Percentiles rank a stretch among this genome's conserved stretches.
Evolutionary conservation across 2,797 vertebrate species (phyloP).

Genomic region (Paguma larvata): DNA sequence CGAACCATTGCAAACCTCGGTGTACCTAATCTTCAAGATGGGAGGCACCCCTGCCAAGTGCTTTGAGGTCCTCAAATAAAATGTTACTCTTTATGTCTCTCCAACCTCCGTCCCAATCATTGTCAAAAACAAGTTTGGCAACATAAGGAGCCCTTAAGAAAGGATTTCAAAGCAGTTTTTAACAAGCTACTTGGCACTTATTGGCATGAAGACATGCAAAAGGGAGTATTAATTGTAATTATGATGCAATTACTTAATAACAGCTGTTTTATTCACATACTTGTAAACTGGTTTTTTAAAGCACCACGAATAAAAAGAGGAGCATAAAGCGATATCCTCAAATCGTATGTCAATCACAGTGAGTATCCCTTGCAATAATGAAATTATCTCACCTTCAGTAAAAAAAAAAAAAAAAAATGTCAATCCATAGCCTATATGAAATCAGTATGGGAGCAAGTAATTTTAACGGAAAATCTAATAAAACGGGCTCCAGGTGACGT

Average conservation of each 20-base stretch:
- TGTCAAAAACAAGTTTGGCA: slow-evolving; percentile 66
- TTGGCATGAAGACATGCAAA: background rate
- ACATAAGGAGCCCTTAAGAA: slow-evolving; percentile 46
- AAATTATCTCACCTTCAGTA: background rate
- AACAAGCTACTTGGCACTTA: slow-evolving; percentile 33
- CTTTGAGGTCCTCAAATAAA: slow-evolving; percentile 38
- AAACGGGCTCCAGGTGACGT: background rate
- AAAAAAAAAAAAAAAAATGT: background rate
- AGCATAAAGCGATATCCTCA: slow-evolving; percentile 38
- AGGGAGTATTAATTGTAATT: slow-evolving; percentile 28
- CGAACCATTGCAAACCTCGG: background rate
- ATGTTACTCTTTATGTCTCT: slow-evolving; percentile 11
- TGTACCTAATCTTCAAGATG: background rate
- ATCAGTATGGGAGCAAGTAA: background rate
- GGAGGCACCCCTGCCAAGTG: background rate
- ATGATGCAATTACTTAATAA: slow-evolving; percentile 17
- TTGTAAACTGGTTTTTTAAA: slow-evolving; percentile 47
- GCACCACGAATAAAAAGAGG: slow-evolving; percentile 30
- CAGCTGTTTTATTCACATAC: slow-evolving; percentile 52
- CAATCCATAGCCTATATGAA: background rate
- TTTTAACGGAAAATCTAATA: background rate
- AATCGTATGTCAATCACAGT: background rate
- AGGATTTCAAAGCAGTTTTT: slow-evolving; percentile 58
- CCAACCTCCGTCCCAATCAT: slow-evolving; percentile 3
- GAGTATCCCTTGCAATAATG: background rate